A percentile compares a stretch with the other conserved stretches of the same genome.
Conservation (phyloP, 2,113 vertebrate genomes). For the Chelonoidis abingdonii region DNA sequence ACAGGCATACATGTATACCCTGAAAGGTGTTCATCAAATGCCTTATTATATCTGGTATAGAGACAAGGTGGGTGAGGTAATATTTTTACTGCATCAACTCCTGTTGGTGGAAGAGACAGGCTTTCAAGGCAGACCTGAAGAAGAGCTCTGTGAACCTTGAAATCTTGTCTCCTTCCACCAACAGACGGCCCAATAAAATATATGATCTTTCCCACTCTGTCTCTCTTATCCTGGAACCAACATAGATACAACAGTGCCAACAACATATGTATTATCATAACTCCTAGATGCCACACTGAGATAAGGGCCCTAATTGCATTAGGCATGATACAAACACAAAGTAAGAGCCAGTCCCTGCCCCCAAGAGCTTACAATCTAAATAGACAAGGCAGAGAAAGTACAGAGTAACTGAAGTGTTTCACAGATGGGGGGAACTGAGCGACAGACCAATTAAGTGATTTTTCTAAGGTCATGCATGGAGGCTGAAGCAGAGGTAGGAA, state of each 20-base stretch:
- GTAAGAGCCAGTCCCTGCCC: not conserved
- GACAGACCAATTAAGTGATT: not conserved
- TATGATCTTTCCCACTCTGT: not conserved
- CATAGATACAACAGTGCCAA: not conserved
- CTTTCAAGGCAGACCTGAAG: not conserved
- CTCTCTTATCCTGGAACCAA: not conserved
- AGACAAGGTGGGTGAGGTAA: not conserved
- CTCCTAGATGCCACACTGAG: not conserved
- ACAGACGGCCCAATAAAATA: not conserved
- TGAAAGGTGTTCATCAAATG: not conserved
- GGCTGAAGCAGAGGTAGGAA: not conserved
- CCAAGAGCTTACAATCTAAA: not conserved
- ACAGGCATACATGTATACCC: not conserved
- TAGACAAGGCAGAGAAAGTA: not conserved
- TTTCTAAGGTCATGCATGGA: not conserved
- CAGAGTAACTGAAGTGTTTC: slow-evolving; percentile 13
- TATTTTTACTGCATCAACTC: not conserved
- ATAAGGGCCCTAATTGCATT: not conserved
- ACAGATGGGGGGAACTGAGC: not conserved
- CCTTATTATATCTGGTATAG: not conserved
- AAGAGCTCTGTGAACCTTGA: not conserved
- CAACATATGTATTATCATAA: not conserved
- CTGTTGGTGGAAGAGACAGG: not conserved
- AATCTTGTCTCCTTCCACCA: not conserved
- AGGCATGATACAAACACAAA: not conserved